Base-by-base conservation (phyloP, 1,140 invertebrate genomes). In the Euura lappo region DNA sequence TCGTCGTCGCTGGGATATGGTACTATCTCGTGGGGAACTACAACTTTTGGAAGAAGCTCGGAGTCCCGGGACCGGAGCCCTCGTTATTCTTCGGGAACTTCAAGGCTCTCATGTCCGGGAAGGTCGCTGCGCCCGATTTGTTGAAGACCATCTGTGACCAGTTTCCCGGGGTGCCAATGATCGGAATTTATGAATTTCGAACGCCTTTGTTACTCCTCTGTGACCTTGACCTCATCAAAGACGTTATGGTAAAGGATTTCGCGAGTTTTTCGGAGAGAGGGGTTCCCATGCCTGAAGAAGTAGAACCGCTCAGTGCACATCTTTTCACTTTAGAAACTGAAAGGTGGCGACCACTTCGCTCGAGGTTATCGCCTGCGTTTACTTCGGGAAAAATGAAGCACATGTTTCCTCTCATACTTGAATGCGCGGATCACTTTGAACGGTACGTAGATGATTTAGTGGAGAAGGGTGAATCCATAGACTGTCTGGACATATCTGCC, bases 331-430 rank as follows among this genome's bases (percentile, higher is more conserved):
- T 80, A 3, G 80, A 81, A 72, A 73, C 74, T 13, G 75, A 79
- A 28, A 72, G 71, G 71, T 89, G 88, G 88, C 81, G 82, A 74
- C 73, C 80, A 42, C 74, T 87, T 0, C 79, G 89, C 70, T 78
- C 71, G 6, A 85, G 83, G 70, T 51, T 51, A 51, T 85, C 87
- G 2, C 88, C 89, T 1, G 83, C 83, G 5, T 90, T 90, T 69
- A 88, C 88, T 0, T 86, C 86, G 1, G 86, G 86, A 8, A 90
- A 89, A 78, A 72, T 91, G 4, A 89, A 87, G 68, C 78, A 81
- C 28, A 89, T 90, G 87, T 88, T 89, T 74, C 82, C 84, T 72
- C 77, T 88, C 1, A 74, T 89, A 43, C 70, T 77, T 43, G 79
- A 81, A 66, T 85, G 80, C 47, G 80, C 85, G 10, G 81, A 89